Conservation (phyloP, 2,888 invertebrate species). For the Theretra japonica region DNA sequence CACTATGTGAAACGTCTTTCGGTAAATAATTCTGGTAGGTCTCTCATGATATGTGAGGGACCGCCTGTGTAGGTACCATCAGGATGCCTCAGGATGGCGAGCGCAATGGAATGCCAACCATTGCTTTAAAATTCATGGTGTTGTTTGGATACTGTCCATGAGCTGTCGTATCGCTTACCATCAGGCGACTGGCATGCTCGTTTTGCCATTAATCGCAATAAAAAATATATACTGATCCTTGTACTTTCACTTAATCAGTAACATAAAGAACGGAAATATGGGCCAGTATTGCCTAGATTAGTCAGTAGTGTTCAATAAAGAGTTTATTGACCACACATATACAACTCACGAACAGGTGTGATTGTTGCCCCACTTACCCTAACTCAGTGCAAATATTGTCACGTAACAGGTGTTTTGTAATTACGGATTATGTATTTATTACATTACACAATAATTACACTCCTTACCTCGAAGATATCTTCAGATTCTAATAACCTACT, state of each 20-base stretch:
- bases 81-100: too few relatives aligned
- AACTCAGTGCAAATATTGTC: slow-evolving; percentile 36
- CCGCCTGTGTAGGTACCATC: too few relatives aligned
- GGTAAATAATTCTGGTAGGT: too few relatives aligned
- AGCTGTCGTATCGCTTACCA: too few relatives aligned
- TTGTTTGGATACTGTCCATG: too few relatives aligned
- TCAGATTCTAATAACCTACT: background rate
- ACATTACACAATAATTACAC: slow-evolving; percentile 35
- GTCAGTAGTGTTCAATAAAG: slow-evolving; percentile 52
- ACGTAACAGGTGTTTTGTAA: slow-evolving; percentile 37
- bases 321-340: slow-evolving; percentile 37
- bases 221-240: background rate
- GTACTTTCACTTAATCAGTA: background rate
- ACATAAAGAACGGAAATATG: slow-evolving; percentile 39
- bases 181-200: too few relatives aligned
- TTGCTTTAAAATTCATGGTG: too few relatives aligned
- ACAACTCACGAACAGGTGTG: slow-evolving; percentile 39
- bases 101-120: too few relatives aligned
- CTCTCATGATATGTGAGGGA: too few relatives aligned
- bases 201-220: too few relatives aligned
- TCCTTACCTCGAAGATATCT: too few relatives aligned
- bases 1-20: too few relatives aligned
- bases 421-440: slow-evolving; percentile 20
- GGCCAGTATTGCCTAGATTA: slow-evolving; percentile 59
- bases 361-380: slow-evolving; percentile 41